A percentile compares a stretch with the other conserved stretches of the same genome.
Conservation (phyloP, 2,888 invertebrate species). For the Zhuqinia jingwanae region DNA sequence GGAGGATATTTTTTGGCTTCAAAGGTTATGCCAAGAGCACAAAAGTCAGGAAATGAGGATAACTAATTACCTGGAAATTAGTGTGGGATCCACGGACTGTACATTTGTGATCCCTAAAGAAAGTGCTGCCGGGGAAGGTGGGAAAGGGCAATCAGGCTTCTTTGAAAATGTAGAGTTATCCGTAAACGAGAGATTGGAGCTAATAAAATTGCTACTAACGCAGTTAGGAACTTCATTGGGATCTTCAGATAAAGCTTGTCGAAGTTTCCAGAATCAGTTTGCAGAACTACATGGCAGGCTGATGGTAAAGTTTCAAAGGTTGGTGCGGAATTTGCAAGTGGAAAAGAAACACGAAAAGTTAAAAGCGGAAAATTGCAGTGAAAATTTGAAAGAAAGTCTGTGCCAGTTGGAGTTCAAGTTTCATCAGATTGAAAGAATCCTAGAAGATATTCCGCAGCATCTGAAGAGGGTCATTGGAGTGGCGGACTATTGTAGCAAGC, state of each 20-base stretch:
- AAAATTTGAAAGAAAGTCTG: neutral
- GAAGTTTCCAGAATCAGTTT: neutral
- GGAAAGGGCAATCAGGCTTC: too few species aligned
- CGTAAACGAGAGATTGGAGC: constrained; percentile 3
- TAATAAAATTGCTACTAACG: neutral
- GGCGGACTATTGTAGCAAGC: constrained; percentile 4
- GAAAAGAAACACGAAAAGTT: neutral
- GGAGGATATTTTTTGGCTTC: neutral
- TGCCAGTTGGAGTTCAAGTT: constrained; percentile 40
- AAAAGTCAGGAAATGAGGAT: neutral
- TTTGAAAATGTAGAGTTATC: too few species aligned
- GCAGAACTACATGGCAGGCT: neutral
- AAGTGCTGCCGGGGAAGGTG: too few species aligned
- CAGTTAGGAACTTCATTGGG: neutral
- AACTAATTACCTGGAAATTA: neutral
- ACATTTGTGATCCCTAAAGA: too few species aligned
- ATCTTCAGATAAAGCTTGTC: neutral
- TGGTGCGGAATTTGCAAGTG: neutral
- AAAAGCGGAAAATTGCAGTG: constrained; percentile 19
- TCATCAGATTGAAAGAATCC: constrained; percentile 33
- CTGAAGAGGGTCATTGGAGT: constrained; percentile 33
- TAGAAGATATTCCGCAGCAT: constrained; percentile 42
- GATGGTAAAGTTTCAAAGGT: neutral
- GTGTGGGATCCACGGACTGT: neutral
- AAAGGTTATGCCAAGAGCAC: neutral